A percentile compares a stretch with the other conserved stretches of the same genome.
Conservation (phyloP, 2,113 vertebrate species). For the Cyanoliseus patagonus region DNA sequence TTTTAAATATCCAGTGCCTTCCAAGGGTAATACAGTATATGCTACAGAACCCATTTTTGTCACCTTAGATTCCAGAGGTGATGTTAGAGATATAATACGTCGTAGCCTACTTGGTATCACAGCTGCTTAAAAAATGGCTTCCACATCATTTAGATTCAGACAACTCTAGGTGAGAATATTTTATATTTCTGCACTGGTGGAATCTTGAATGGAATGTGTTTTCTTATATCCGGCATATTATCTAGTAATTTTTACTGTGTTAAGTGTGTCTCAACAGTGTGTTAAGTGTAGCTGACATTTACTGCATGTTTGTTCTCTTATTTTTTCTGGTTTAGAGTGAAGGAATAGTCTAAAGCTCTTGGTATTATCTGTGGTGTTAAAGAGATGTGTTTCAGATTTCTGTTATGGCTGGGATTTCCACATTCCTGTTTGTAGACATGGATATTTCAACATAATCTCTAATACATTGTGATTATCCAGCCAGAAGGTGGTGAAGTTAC, state of each 20-base stretch:
- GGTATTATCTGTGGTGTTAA: background rate
- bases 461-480: background rate
- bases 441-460: background rate
- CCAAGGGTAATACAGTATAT: background rate
- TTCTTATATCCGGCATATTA: background rate
- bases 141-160: background rate
- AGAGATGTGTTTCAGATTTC: background rate
- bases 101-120: background rate
- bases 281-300: background rate
- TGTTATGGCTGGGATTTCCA: background rate
- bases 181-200: background rate
- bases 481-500: background rate
- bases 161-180: background rate
- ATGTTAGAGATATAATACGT: background rate
- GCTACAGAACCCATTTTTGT: background rate
- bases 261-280: background rate
- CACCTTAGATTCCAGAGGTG: background rate
- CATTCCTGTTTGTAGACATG: background rate
- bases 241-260: background rate
- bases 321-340: background rate
- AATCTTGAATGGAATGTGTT: background rate
- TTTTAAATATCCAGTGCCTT: background rate
- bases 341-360: background rate
- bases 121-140: background rate
- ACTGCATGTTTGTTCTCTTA: background rate